These are phyloP conservation scores for Potamarius usumacintae DNA, from an alignment of 2,113 vertebrate genomes.

Conservation along the genomic window DNA sequence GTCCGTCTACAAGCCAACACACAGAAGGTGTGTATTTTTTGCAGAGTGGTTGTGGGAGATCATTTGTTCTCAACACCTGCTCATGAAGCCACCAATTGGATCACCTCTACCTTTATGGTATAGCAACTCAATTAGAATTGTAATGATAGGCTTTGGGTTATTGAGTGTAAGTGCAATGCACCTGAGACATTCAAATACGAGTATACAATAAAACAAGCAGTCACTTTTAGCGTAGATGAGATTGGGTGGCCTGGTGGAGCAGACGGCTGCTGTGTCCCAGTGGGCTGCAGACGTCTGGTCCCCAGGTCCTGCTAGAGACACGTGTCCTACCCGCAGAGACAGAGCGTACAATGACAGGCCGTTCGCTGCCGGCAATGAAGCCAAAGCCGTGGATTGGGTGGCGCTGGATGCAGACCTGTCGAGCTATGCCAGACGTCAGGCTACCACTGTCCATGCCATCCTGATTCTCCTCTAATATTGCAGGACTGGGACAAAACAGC, in stretches of 20 bases:
- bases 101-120: neutral
- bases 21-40: constrained; percentile 23
- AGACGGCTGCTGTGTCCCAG: constrained; percentile 28
- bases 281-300: constrained; percentile 35
- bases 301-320: constrained; percentile 44
- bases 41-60: neutral
- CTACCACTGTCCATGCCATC: constrained; percentile 95
- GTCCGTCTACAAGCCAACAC: constrained; percentile 79
- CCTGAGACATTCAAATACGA: constrained; percentile 12
- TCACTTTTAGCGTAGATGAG: constrained; percentile 27
- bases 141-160: constrained; percentile 6
- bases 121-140: constrained; percentile 20
- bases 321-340: constrained; percentile 84
- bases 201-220: constrained; percentile 25
- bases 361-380: constrained; percentile 92
- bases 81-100: constrained; percentile 15
- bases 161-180: constrained; percentile 13
- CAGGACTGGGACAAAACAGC: constrained; percentile 77
- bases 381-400: constrained; percentile 89
- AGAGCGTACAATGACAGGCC: constrained; percentile 90
- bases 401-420: constrained; percentile 89
- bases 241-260: constrained; percentile 39
- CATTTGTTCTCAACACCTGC: constrained; percentile 9
- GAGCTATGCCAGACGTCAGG: constrained; percentile 86
- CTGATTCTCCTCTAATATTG: constrained; percentile 85